Base-by-base conservation (phyloP, 1,140 invertebrate species). In the Doryteuthis pealeii region DNA sequence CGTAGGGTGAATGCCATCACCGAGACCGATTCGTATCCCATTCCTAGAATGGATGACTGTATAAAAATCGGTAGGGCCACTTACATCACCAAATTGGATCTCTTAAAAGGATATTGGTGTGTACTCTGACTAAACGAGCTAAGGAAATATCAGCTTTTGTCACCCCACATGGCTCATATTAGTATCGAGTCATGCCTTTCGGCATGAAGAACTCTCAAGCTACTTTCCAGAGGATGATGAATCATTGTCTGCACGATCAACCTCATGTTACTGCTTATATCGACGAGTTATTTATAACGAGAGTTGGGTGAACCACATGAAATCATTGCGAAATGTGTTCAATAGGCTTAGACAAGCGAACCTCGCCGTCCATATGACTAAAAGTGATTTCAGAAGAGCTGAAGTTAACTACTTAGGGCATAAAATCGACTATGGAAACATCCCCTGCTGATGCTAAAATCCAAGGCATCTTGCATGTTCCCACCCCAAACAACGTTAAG, bases 161-260 rank as follows among this genome's bases (percentile, higher is more conserved):
- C 0, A 78, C 75, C 1, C 45, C 82, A 65, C 15, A 79, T 68
- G 87, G 87, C 14, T 74, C 84, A 18, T 88, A 77, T 67, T 76
- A 87, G 70, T 90, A 89, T 74, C 77, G 71, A 3, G 72, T 84
- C 1, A 82, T 90, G 83, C 85, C 86, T n/a, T 90, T 90, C 78
- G 89, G 89, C 35, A 77, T 90, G 35, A 78, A 79, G 43, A 89
- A 89, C 77, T 79, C 84, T 22, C 83, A 85, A 10, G 79, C 82
- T 8, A 83, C 84, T 4, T 91, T 90, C 76, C 88, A 90, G 79
- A 69, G 89, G 18, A 85, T 88, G n/a, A 88, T 91, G 35, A 82
- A 89, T 76, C 62, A 80, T 15, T 81, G 90, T 3, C 78, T 89
- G 0, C 73, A 73, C 33, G 82, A 80, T 22, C 49, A 83, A 0